Conservation (phyloP, 2,113 vertebrate species). For the Phrynosoma blainvillii region DNA sequence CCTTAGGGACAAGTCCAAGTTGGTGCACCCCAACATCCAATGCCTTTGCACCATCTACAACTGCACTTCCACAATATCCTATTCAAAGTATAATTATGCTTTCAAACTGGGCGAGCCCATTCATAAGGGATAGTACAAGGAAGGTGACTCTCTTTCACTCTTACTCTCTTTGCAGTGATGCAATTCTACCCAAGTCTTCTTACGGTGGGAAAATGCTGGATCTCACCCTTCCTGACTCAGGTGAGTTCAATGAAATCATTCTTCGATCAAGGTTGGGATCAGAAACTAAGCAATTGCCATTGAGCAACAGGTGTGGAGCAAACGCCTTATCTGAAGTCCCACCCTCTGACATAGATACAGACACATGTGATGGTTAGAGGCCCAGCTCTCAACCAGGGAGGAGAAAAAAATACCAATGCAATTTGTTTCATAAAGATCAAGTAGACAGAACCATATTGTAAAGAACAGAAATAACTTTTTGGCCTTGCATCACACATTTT, state of each 20-base stretch:
- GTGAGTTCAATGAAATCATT: background rate
- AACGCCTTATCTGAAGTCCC: background rate
- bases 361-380: background rate
- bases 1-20: background rate
- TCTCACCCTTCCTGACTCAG: background rate
- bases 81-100: background rate
- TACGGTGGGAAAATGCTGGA: background rate
- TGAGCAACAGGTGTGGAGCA: constrained; percentile 11
- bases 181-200: background rate
- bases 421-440: too few species aligned
- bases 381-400: background rate
- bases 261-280: background rate
- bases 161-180: background rate
- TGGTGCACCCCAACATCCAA: background rate
- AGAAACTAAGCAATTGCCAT: background rate
- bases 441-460: too few species aligned
- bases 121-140: background rate
- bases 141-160: background rate
- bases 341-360: background rate
- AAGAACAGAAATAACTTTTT: too few species aligned
- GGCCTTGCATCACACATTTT: too few species aligned
- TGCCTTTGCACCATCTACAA: background rate
- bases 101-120: background rate
- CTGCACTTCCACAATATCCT: background rate
- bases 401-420: too few species aligned